Base-by-base conservation (phyloP, 2,113 vertebrate genomes). In the Amia ocellicauda region DNA sequence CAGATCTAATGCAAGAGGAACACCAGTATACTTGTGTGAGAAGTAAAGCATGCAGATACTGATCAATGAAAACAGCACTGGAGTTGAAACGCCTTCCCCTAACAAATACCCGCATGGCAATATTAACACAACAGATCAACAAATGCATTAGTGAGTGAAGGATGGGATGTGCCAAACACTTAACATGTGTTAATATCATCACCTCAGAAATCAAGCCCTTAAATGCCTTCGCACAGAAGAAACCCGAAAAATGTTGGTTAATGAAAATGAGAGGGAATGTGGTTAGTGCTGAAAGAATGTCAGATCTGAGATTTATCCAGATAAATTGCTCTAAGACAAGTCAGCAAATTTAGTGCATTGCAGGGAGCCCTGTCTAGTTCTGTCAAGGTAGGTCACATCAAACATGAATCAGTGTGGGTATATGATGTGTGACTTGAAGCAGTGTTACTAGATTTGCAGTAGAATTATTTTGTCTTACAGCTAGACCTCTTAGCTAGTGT, bases 251-350 rank as follows among this genome's bases (percentile, higher is more conserved):
- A 20, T 43, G 60, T 51, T n/a, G n/a, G n/a, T n/a, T 16, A 60
- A 69, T 61, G 29, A 63, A 57, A 40, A 69, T 31, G 17, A 62
- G 27, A 36, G 22, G 42, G 49, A 42, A 19, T 14, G 11, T 26
- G 59, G 36, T 69, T 28, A 67, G 51, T 67, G 45, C 36, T 49
- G 24, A 28, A 59, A 47, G 64, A 57, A 59, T 50, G 74, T 59
- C 74, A 60, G 19, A 66, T 26, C 28, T 31, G 43, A 74, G 76
- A 62, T 83, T 78, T 80, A 86, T 87, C 80, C 85, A 86, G 84
- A 78, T 62, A 62, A 23, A 31, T 51, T 49, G 13, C 58, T 49
- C 17, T 57, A 22, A 26, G n/a, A n/a, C n/a, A n/a, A n/a, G n/a
- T n/a, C n/a, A n/a, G n/a, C n/a, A n/a, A n/a, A n/a, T n/a, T n/a